Evolutionary conservation across 2,888 invertebrate genomes (phyloP), one percentile per base, ranked within the genome.

Genomic region (Torymus tubicola): DNA sequence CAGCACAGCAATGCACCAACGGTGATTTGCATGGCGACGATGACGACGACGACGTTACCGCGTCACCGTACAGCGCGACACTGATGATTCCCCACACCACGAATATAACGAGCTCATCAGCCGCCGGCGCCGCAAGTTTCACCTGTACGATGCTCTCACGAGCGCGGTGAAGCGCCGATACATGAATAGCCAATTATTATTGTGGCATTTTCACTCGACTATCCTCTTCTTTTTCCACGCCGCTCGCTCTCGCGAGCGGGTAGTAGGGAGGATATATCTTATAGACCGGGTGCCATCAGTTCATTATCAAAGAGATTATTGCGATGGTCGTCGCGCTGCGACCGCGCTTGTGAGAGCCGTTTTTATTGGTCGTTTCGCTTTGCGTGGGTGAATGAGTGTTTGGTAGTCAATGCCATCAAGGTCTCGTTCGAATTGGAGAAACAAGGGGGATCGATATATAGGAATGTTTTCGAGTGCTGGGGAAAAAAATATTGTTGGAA

Each of bases 31-130:
- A 70, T 70, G 70, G 31, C 58, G 21, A 21, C 64, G 14, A 57
- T 69, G 14, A 14, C 50, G n/a, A 12, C 42, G 13, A 52, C 57
- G 60, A 67, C n/a, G 71, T 71, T 58, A 12, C 16, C 78, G 57
- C 78, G n/a, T 67, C 65, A 71, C 65, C 58, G 78, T 16, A 16
- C 71, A 53, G 58, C 64, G 53, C 71, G 16, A 78, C 60, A 78
- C 78, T 78, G 71, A 70, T 69, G 55, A 58, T 42, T 42, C 42
- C 8, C 42, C 42, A 42, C 42, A 1, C 42, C 42, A 8, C 42
- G 42, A 8, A 42, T 42, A 42, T 42, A 42, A 42, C 42, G 42
- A 42, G 8, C 42, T 42, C 42, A 42, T 42, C 42, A 42, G 42
- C 42, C 42, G 42, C 42, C 42, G 42, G 8, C 42, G 42, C 42